phyloP scores from a whole-genome alignment of 2,888 invertebrate species.

The Pterostichus niger region DNA sequence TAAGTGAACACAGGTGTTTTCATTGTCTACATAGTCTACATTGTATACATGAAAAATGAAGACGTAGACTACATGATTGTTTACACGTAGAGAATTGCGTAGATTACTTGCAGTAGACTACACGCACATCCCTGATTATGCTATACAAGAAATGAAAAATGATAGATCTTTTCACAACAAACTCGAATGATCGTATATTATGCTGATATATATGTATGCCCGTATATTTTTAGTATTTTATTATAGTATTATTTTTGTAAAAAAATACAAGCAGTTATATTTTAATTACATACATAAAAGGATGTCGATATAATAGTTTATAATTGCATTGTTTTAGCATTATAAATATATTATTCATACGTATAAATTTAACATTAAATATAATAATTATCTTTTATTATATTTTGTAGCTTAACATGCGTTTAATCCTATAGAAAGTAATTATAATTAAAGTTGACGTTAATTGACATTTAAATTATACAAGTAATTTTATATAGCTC shows the following conservation, averaged over 20 bases:
- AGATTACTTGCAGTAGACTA: too few species aligned
- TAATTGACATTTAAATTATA: slow-evolving; percentile 41
- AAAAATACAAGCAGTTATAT: background rate
- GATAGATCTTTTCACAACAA: slow-evolving; percentile 18
- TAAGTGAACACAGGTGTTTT: too few species aligned
- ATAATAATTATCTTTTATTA: background rate
- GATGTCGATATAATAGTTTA: background rate
- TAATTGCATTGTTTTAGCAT: background rate
- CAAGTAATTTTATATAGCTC: background rate
- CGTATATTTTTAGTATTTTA: slow-evolving; percentile 19
- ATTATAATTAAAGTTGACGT: slow-evolving; percentile 25
- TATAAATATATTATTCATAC: background rate
- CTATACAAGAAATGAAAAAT: background rate
- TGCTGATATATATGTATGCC: background rate
- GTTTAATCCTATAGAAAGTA: slow-evolving; percentile 26
- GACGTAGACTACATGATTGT: too few species aligned
- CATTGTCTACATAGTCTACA: too few species aligned
- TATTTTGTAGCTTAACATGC: slow-evolving; percentile 2
- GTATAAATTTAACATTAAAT: background rate
- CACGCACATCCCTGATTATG: too few species aligned
- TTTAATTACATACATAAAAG: too few species aligned
- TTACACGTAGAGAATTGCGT: too few species aligned
- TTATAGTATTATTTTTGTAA: background rate
- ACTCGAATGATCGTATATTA: slow-evolving; percentile 5
- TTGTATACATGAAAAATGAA: too few species aligned